phyloP scores from a whole-genome alignment of 2,888 invertebrate genomes.

The Ctenicera cuprea region DNA sequence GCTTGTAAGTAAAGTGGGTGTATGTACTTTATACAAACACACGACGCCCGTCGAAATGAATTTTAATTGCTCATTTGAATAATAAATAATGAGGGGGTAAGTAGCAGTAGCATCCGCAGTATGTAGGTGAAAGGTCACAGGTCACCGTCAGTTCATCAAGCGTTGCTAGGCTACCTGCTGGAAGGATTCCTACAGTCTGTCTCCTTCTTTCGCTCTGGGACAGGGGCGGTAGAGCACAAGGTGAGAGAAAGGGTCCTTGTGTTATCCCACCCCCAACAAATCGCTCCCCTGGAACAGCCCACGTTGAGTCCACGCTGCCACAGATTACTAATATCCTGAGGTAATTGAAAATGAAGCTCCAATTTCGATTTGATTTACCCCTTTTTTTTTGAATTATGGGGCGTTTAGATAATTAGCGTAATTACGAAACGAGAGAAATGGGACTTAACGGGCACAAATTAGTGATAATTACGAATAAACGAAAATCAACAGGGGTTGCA shows the following conservation, averaged over 20 bases:
- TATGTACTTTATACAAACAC: conserved; percentile 10
- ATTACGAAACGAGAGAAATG: neutral
- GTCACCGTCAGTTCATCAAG: conserved; percentile 62
- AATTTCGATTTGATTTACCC: conserved; percentile 23
- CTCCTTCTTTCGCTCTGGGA: neutral
- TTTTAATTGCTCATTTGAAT: conserved; percentile 53
- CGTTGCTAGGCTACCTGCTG: conserved; percentile 60
- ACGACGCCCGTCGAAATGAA: conserved; percentile 31
- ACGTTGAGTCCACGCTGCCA: conserved; percentile 13
- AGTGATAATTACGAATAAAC: too few relatives aligned
- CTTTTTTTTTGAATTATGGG: neutral
- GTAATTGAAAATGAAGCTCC: conserved; percentile 36
- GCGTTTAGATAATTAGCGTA: neutral
- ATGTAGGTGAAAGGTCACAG: conserved; percentile 65
- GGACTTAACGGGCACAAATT: neutral
- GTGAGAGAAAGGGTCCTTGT: too few relatives aligned
- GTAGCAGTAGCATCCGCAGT: conserved; percentile 44
- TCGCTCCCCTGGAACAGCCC: conserved; percentile 31
- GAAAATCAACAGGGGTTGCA: too few relatives aligned
- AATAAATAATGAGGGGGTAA: conserved; percentile 50
- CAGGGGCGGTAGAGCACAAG: too few relatives aligned
- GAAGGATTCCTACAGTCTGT: conserved; percentile 43
- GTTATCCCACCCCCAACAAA: conserved; percentile 22
- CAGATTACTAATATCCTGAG: conserved; percentile 37
- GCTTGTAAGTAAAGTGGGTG: conserved; percentile 11